These are phyloP conservation scores for Scrobipalpa costella DNA, from an alignment of 2,888 invertebrate species.

Conservation along the genomic window DNA sequence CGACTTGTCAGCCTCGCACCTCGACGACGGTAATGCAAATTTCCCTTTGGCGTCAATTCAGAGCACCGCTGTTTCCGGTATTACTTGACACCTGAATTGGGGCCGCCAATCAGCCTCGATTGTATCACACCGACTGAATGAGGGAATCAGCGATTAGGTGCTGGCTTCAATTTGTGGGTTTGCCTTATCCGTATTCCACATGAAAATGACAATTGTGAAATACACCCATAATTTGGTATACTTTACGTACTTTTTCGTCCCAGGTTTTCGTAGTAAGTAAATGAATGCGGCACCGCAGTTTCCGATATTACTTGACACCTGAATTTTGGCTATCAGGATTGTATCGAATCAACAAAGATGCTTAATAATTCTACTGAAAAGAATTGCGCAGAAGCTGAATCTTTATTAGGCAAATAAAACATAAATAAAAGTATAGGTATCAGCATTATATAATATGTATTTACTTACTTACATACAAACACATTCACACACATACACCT, in stretches of 20 bases:
- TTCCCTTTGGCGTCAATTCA: slow-evolving; percentile 50
- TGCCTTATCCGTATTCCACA: neutral
- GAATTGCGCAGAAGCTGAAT: no score
- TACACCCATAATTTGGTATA: neutral
- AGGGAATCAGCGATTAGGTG: slow-evolving; percentile 37
- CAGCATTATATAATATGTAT: no score
- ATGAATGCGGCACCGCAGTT: no score
- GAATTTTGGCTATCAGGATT: no score
- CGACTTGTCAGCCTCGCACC: slow-evolving; percentile 53
- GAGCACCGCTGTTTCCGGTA: slow-evolving; percentile 55
- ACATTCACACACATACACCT: no score
- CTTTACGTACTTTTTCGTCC: neutral
- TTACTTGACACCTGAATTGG: slow-evolving; percentile 61
- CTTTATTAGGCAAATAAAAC: no score
- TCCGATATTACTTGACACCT: no score
- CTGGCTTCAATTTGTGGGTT: slow-evolving; percentile 25
- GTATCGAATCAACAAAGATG: no score
- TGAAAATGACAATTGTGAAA: neutral
- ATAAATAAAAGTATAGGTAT: no score
- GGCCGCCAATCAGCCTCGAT: slow-evolving; percentile 57
- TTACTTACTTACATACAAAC: no score
- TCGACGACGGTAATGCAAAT: slow-evolving; percentile 57
- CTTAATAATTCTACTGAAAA: no score
- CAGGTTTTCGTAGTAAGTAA: neutral
- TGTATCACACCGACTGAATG: slow-evolving; percentile 43